Conservation (phyloP, 2,888 invertebrate species). For the Drosophila yooni region DNA sequence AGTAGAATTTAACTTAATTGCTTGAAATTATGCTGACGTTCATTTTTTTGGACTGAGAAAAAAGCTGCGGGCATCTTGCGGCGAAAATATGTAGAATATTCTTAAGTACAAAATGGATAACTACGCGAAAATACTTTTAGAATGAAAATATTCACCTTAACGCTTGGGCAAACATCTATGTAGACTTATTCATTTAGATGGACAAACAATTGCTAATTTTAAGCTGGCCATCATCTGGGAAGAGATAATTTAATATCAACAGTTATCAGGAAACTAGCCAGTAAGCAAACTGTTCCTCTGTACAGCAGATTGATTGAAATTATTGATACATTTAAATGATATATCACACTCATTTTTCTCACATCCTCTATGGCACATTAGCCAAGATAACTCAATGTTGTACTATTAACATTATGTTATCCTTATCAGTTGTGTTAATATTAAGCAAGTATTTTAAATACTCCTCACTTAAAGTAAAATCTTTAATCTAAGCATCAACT, state of each 20-base stretch:
- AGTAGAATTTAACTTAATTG: slow-evolving; percentile 63
- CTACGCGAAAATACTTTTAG: background rate
- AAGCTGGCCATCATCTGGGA: background rate
- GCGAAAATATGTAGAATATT: background rate
- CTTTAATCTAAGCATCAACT: background rate
- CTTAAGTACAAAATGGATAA: background rate
- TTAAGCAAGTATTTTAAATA: background rate
- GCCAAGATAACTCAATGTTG: background rate
- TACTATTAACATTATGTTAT: background rate
- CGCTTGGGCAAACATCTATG: background rate
- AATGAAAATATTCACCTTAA: background rate
- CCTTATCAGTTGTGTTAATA: background rate
- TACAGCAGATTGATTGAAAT: background rate
- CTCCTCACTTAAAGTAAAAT: background rate
- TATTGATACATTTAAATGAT: background rate
- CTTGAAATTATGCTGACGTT: slow-evolving; percentile 47
- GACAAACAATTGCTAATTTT: background rate
- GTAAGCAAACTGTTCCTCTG: background rate
- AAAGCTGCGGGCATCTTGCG: background rate
- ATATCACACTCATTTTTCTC: background rate
- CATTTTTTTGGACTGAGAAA: slow-evolving; percentile 5
- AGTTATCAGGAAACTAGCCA: background rate
- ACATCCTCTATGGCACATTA: background rate
- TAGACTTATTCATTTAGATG: background rate
- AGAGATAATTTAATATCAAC: background rate